Conservation (phyloP, 2,888 invertebrate genomes). For the Lepidocyrtoides sp. region DNA sequence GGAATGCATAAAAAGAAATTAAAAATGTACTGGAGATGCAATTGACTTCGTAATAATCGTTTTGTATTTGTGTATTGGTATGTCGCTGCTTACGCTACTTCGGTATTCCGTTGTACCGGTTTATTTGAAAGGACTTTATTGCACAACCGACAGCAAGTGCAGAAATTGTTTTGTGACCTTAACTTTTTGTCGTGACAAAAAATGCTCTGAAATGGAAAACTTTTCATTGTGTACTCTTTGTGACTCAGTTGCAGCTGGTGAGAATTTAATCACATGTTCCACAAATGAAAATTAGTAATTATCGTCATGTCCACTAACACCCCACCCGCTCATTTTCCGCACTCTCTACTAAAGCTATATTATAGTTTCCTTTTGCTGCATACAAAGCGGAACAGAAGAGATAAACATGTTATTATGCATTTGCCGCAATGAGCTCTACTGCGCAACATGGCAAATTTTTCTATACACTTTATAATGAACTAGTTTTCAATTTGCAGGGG, state of each 20-base stretch:
- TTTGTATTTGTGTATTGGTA: too few relatives aligned
- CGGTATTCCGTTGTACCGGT: too few relatives aligned
- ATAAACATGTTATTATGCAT: background rate
- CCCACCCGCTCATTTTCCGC: conserved; percentile 10
- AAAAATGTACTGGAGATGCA: too few relatives aligned
- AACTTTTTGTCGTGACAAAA: background rate
- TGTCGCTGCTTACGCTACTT: too few relatives aligned
- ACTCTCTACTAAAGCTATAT: too few relatives aligned
- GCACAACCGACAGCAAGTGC: background rate
- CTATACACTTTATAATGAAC: background rate
- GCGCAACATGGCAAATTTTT: background rate
- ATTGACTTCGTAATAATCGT: too few relatives aligned
- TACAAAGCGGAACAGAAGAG: background rate
- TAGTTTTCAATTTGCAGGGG: background rate
- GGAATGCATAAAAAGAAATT: too few relatives aligned
- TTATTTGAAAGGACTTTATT: background rate
- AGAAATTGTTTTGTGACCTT: background rate
- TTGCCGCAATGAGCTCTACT: background rate
- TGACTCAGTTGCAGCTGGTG: background rate
- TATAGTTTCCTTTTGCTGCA: too few relatives aligned
- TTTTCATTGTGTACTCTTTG: background rate
- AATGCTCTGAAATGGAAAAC: background rate
- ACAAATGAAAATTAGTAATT: conserved; percentile 51
- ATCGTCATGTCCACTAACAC: conserved; percentile 43
- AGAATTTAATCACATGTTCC: conserved; percentile 50